These are phyloP conservation scores for Apodemus speciosus DNA, from an alignment of 2,113 vertebrate genomes.

Conservation along the genomic window DNA sequence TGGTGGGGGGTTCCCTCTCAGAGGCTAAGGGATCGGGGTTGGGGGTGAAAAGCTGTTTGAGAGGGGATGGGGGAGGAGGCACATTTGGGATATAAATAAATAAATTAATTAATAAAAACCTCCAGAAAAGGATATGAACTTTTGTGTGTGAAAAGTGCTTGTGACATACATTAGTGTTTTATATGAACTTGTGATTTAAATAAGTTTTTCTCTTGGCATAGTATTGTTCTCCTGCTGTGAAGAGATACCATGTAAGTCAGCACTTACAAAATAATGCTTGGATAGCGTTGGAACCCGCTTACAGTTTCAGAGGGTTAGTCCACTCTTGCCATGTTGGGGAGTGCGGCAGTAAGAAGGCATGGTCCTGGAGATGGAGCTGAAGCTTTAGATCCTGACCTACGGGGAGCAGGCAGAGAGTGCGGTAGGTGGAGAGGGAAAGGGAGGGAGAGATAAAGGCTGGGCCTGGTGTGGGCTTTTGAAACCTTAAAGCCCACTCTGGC, in stretches of 20 bases:
- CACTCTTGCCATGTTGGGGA: neutral
- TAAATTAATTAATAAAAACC: no score
- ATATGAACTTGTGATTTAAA: conserved; percentile 39
- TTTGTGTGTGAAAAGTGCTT: neutral
- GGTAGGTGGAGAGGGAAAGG: neutral
- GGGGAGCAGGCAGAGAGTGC: neutral
- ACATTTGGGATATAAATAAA: no score
- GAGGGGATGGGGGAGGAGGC: no score
- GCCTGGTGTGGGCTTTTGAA: neutral
- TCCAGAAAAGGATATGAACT: neutral
- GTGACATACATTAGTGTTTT: neutral
- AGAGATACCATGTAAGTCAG: neutral
- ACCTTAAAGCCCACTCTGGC: neutral
- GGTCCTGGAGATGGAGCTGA: neutral
- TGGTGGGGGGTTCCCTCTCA: no score
- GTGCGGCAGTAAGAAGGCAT: neutral
- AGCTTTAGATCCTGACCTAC: neutral
- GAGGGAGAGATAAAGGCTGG: neutral
- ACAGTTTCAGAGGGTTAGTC: neutral
- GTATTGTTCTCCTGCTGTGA: neutral
- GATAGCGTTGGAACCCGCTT: neutral
- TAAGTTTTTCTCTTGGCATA: neutral
- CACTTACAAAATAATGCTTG: neutral
- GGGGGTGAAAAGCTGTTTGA: no score
- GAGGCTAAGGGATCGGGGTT: no score